These are phyloP conservation scores for Falco cherrug DNA, from an alignment of 2,797 vertebrate species.

Conservation along the genomic window DNA sequence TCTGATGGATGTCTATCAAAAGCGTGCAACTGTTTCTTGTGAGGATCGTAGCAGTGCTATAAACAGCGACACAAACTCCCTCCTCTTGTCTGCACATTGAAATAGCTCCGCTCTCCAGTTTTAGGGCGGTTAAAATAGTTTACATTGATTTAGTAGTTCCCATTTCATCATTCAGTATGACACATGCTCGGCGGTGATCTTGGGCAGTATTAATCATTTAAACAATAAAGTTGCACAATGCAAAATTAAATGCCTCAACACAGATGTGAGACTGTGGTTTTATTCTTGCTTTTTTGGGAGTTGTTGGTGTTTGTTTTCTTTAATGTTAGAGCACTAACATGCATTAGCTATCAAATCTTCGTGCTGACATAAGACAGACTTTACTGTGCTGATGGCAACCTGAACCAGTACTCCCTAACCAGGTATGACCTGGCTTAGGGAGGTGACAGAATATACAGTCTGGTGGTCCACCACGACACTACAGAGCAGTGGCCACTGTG, in stretches of 20 bases:
- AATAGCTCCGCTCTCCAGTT: neutral
- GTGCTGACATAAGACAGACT: neutral
- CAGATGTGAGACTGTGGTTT: neutral
- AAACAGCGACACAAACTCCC: neutral
- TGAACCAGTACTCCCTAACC: neutral
- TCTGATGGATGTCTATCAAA: neutral
- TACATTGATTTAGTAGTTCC: neutral
- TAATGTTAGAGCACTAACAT: neutral
- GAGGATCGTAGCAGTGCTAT: neutral
- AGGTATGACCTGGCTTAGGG: neutral
- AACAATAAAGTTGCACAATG: neutral
- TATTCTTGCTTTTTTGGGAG: neutral
- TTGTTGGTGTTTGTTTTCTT: neutral
- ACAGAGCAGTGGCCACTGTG: neutral
- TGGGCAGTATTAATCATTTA: neutral
- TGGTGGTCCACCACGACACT: neutral
- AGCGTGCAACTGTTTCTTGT: neutral
- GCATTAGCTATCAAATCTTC: neutral
- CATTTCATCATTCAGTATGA: neutral
- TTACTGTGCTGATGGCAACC: neutral
- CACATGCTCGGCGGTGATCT: neutral
- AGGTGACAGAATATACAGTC: neutral
- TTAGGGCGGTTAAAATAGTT: neutral
- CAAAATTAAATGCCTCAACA: neutral
- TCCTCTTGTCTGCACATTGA: neutral